phyloP scores from a whole-genome alignment of 2,888 invertebrate species.

The Cacoxenus indagator region DNA sequence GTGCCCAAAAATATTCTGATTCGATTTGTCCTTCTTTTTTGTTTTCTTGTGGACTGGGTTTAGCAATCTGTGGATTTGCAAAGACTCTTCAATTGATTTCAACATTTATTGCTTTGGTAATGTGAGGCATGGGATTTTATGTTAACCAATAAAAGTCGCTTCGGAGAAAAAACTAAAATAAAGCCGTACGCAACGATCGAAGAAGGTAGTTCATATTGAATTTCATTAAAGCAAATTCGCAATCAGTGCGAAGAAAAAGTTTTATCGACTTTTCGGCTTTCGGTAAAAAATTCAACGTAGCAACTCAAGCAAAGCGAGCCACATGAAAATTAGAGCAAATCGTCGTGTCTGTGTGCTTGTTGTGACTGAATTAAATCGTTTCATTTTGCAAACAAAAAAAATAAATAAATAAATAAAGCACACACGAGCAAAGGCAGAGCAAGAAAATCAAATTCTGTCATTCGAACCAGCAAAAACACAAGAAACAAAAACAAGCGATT shows the following conservation, averaged over 20 bases:
- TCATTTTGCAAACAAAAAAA: constrained; percentile 2
- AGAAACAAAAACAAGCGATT: constrained; percentile 9
- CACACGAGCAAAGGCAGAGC: not conserved
- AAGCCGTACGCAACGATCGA: not conserved
- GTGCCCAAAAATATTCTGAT: constrained; percentile 13
- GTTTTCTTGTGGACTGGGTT: constrained; percentile 31
- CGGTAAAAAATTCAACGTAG: not conserved
- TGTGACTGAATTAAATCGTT: not conserved
- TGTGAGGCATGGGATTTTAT: constrained; percentile 41
- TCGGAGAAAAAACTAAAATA: not conserved
- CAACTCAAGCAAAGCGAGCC: not conserved
- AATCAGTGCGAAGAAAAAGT: not conserved
- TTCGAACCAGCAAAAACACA: not conserved
- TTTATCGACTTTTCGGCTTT: not conserved
- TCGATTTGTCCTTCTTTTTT: constrained; percentile 3
- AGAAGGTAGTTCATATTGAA: not conserved
- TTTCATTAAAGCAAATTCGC: not conserved
- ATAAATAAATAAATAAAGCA: not conserved
- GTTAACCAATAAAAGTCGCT: constrained; percentile 5
- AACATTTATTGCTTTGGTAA: constrained; percentile 63
- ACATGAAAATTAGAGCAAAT: constrained; percentile 55
- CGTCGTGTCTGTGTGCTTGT: constrained; percentile 27
- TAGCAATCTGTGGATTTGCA: constrained; percentile 49
- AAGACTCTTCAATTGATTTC: constrained; percentile 64
- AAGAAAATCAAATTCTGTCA: not conserved